phyloP scores from a whole-genome alignment of 2,888 invertebrate species.

The Lasioglossum pauxillum region DNA sequence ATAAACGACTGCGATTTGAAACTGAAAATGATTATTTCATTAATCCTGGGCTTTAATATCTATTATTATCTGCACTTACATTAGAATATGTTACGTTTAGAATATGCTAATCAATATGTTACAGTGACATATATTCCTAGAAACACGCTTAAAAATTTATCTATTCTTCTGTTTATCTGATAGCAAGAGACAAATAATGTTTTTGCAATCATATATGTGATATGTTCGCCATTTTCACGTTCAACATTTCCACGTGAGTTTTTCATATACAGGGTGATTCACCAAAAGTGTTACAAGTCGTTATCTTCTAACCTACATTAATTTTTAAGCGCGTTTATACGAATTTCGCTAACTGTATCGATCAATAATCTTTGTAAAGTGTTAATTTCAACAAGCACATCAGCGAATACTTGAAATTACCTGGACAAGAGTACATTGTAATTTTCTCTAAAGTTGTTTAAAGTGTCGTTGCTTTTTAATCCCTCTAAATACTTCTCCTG shows the following conservation, averaged over 20 bases:
- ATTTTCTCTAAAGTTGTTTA: slow-evolving; percentile 27
- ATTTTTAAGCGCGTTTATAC: background rate
- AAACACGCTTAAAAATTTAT: background rate
- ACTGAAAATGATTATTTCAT: slow-evolving; percentile 20
- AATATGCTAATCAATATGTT: too few species aligned
- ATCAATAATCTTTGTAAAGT: background rate
- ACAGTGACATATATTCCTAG: background rate
- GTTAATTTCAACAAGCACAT: background rate
- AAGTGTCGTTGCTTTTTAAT: slow-evolving; percentile 1
- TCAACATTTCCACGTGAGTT: background rate
- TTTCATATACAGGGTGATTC: background rate
- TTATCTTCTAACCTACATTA: background rate
- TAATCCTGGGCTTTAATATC: background rate
- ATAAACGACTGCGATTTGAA: slow-evolving; percentile 32
- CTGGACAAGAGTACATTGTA: slow-evolving; percentile 27
- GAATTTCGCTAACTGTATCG: background rate
- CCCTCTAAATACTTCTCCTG: background rate
- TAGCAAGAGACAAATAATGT: background rate
- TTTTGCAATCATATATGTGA: background rate
- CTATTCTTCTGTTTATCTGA: background rate
- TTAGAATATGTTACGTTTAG: too few species aligned
- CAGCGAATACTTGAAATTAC: slow-evolving; percentile 19
- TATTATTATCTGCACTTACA: too few species aligned
- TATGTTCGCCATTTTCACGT: background rate
- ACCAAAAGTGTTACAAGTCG: background rate